Evolutionary conservation across 1,140 invertebrate genomes (phyloP).

Genomic region (Cataglyphis hispanica): DNA sequence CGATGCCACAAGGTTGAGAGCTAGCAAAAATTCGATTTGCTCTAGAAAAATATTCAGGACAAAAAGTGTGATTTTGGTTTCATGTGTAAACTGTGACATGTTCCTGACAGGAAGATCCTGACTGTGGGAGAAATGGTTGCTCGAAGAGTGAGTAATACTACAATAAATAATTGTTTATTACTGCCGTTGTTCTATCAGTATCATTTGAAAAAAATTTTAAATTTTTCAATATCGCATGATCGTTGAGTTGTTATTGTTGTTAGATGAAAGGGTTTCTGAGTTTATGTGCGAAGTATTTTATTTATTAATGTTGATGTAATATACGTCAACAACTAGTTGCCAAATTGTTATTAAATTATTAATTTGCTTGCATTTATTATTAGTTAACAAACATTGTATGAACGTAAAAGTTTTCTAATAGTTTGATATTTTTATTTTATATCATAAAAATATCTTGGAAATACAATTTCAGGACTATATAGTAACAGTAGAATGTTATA

Average conservation of each 20-base stretch:
- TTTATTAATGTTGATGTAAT: neutral
- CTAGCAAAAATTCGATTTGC: neutral
- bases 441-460: neutral
- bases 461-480: neutral
- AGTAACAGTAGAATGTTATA: constrained; percentile 15
- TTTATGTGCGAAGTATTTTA: neutral
- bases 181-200: neutral
- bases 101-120: constrained; percentile 44
- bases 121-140: constrained; percentile 77
- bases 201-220: no score
- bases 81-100: constrained; percentile 64
- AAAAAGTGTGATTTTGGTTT: constrained; percentile 53
- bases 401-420: neutral
- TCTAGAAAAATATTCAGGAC: neutral
- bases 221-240: no score
- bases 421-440: neutral
- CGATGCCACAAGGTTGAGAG: neutral
- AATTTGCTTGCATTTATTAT: neutral
- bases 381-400: neutral
- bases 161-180: constrained; percentile 25
- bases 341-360: constrained; percentile 8
- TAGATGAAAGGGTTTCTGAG: neutral
- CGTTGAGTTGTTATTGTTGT: neutral
- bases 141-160: constrained; percentile 81
- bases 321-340: neutral